phyloP scores from a whole-genome alignment of 2,113 vertebrate species.

The Echinops telfairi region DNA sequence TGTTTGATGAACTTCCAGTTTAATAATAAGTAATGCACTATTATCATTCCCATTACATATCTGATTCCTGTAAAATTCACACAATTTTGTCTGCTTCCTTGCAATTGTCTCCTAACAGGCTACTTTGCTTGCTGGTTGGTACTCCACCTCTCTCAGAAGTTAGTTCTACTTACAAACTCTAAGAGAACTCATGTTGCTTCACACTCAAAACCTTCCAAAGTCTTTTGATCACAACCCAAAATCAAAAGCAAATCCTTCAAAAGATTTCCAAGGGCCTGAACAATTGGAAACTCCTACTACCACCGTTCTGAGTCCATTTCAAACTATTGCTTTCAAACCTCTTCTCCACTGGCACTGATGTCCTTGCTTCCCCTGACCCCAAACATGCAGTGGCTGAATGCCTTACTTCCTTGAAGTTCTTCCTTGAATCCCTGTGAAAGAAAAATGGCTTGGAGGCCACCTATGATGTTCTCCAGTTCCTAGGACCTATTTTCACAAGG shows the following conservation, averaged over 20 bases:
- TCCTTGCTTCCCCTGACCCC: too few species aligned
- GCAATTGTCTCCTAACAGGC: too few species aligned
- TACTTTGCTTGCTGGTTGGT: background rate
- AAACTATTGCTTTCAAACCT: too few species aligned
- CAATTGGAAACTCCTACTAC: rapidly evolving
- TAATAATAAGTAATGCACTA: background rate
- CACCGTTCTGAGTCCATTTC: background rate
- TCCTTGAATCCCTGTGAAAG: too few species aligned
- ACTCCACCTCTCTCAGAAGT: background rate
- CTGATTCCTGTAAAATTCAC: background rate
- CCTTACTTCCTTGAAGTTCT: too few species aligned
- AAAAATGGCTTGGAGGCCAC: too few species aligned
- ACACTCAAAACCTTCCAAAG: background rate
- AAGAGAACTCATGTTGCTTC: background rate
- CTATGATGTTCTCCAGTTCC: too few species aligned
- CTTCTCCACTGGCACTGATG: too few species aligned
- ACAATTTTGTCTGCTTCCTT: too few species aligned
- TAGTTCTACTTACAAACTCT: background rate
- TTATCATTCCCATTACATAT: background rate
- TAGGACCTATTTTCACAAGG: too few species aligned
- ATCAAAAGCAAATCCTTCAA: background rate
- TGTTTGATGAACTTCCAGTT: background rate
- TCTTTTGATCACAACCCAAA: background rate
- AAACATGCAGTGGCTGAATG: too few species aligned
- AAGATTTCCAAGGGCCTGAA: background rate